Conservation (phyloP, 2,113 vertebrate species). For the Anseranas semipalmata region DNA sequence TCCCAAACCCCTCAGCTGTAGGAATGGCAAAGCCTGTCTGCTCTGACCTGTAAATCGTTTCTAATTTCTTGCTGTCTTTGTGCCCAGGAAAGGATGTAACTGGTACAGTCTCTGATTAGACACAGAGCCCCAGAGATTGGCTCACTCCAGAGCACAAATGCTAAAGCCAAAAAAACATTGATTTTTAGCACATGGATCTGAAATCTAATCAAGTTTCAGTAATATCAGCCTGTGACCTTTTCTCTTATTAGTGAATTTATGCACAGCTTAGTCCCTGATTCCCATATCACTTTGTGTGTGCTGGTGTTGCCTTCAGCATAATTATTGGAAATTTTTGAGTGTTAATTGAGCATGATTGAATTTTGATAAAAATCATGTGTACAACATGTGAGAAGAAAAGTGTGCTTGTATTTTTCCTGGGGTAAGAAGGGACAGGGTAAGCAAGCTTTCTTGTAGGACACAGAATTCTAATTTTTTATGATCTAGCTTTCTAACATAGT, state of each 20-base stretch:
- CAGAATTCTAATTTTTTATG: background rate
- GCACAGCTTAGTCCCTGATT: conserved; percentile 63
- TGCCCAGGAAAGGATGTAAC: conserved; percentile 46
- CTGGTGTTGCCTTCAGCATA: conserved; percentile 53
- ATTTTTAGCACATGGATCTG: conserved; percentile 68
- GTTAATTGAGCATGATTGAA: conserved; percentile 71
- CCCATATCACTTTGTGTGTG: conserved; percentile 52
- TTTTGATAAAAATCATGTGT: conserved; percentile 60
- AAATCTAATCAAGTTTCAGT: conserved; percentile 80
- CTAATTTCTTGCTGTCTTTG: conserved; percentile 61
- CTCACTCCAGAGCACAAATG: conserved; percentile 50
- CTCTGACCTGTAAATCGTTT: conserved; percentile 64
- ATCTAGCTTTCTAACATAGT: background rate
- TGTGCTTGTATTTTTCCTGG: background rate
- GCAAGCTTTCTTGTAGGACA: background rate
- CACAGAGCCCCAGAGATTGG: conserved; percentile 6
- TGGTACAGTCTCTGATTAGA: conserved; percentile 31
- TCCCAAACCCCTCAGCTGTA: background rate
- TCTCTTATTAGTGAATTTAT: conserved; percentile 78
- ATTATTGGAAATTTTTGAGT: conserved; percentile 69
- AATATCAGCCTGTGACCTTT: conserved; percentile 79
- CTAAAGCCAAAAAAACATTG: conserved; percentile 68
- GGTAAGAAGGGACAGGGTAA: background rate
- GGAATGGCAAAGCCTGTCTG: conserved; percentile 45
- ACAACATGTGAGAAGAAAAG: background rate